Conservation (phyloP, 1,140 invertebrate genomes). For the Pogonomyrmex barbatus region DNA sequence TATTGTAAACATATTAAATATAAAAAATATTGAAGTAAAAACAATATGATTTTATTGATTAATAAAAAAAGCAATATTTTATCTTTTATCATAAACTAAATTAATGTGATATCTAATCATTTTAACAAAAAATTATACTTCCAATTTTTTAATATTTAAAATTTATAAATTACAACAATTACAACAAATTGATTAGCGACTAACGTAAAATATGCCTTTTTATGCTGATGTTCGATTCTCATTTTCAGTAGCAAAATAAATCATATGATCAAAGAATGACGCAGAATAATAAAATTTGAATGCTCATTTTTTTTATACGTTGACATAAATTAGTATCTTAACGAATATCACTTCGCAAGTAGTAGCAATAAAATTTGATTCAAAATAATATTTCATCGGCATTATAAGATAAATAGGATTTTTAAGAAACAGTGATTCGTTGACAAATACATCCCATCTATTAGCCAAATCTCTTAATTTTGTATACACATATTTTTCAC, state of each 20-base stretch:
- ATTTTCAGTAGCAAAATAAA: too few species aligned
- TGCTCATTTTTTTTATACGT: too few species aligned
- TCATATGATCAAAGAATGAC: too few species aligned
- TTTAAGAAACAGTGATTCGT: conserved; percentile 7
- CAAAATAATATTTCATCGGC: background rate
- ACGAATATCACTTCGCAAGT: background rate
- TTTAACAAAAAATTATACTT: background rate
- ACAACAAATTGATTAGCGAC: background rate
- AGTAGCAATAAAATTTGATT: conserved; percentile 17
- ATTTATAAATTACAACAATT: background rate
- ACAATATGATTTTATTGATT: too few species aligned
- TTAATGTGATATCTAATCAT: background rate
- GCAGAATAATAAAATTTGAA: too few species aligned
- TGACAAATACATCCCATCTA: background rate
- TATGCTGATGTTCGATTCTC: too few species aligned
- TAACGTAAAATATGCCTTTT: background rate
- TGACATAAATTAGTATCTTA: too few species aligned
- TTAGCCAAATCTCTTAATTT: conserved; percentile 43
- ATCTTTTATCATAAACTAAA: background rate
- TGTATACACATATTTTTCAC: background rate
- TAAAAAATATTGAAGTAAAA: too few species aligned
- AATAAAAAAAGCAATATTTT: too few species aligned
- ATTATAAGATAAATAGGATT: conserved; percentile 1
- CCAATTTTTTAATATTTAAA: background rate
- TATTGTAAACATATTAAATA: background rate